A percentile compares a stretch with the other conserved stretches of the same genome.
Evolutionary conservation across 2,888 invertebrate species (phyloP).

Genomic region (Drosophila prostipennis): DNA sequence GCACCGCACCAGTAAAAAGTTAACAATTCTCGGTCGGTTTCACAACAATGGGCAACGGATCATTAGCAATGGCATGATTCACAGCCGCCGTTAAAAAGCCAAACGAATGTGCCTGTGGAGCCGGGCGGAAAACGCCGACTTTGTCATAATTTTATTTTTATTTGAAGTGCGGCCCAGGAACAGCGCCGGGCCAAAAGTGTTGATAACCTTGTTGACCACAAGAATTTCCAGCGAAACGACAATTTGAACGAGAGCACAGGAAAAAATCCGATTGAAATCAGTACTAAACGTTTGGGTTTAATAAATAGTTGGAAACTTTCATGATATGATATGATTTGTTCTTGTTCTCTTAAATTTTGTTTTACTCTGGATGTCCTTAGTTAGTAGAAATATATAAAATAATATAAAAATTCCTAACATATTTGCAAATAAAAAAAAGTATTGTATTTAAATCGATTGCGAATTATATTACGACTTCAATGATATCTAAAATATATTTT

Average conservation of each 20-base stretch:
- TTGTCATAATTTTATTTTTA: conserved; percentile 48
- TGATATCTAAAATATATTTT: too few relatives aligned
- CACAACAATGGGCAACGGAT: conserved; percentile 68
- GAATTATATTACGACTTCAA: too few relatives aligned
- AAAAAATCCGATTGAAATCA: not conserved
- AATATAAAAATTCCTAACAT: too few relatives aligned
- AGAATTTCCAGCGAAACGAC: conserved; percentile 65
- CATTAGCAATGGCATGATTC: conserved; percentile 74
- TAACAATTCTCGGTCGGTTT: conserved; percentile 61
- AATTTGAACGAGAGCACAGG: conserved; percentile 38
- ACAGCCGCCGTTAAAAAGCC: conserved; percentile 37
- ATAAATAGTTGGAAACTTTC: too few relatives aligned
- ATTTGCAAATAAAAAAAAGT: too few relatives aligned
- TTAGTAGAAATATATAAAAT: too few relatives aligned
- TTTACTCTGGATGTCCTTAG: too few relatives aligned
- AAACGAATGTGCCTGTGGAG: conserved; percentile 5
- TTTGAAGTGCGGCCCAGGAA: conserved; percentile 30
- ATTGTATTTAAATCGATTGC: too few relatives aligned
- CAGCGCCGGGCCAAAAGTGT: conserved; percentile 29
- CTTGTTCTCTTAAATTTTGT: too few relatives aligned
- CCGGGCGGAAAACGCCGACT: conserved; percentile 11
- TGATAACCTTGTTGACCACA: conserved; percentile 80
- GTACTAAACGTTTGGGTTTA: not conserved
- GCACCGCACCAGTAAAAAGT: conserved; percentile 22
- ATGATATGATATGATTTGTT: too few relatives aligned